Percentiles rank a stretch among this genome's conserved stretches.
These are phyloP conservation scores for Ceyx melanurus DNA, from an alignment of 2,113 vertebrate species.

Conservation along the genomic window DNA sequence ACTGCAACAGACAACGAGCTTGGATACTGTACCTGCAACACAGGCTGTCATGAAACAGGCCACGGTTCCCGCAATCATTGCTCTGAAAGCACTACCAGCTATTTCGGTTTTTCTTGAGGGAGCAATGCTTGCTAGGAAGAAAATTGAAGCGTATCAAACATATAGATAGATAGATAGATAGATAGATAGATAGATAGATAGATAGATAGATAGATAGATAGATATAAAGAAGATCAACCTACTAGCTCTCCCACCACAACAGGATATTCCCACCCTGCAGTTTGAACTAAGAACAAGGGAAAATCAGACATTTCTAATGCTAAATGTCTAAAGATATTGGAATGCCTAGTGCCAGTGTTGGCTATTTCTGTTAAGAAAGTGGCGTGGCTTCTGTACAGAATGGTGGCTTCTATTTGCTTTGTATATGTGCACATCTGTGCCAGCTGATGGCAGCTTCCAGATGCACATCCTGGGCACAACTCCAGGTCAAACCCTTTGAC, in stretches of 20 bases:
- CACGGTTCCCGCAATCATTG: conserved; percentile 81
- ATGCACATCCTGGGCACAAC: accelerated
- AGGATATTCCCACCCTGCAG: background rate
- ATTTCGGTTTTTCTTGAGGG: conserved; percentile 83
- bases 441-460: accelerated
- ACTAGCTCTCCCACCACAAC: background rate
- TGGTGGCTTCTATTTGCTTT: background rate
- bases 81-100: conserved; percentile 73
- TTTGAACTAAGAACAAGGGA: background rate
- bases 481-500: accelerated
- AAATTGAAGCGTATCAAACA: background rate
- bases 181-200: too few species aligned
- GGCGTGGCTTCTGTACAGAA: background rate
- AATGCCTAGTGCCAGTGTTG: background rate
- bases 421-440: accelerated
- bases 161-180: background rate
- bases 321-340: background rate
- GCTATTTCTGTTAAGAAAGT: background rate
- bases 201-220: too few species aligned
- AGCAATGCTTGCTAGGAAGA: conserved; percentile 77
- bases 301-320: background rate
- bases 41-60: conserved; percentile 90
- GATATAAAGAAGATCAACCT: background rate
- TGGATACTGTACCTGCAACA: conserved; percentile 77
- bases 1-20: background rate